Conservation (phyloP, 2,888 invertebrate species). For the Tupiocoris notatus region DNA sequence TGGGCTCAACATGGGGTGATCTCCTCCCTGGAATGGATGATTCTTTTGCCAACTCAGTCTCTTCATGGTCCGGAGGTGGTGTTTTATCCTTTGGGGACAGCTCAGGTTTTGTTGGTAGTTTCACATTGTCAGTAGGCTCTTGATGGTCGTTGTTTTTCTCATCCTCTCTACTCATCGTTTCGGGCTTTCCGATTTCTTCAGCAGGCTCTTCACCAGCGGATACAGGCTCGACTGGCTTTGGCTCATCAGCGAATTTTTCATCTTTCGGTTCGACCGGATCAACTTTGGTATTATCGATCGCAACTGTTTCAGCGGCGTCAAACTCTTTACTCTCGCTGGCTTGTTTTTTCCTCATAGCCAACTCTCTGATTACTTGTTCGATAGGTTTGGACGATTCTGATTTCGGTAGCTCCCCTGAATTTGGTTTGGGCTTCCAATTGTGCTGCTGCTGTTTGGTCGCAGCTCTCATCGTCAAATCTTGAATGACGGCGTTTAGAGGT, state of each 20-base stretch:
- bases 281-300: not conserved
- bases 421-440: conserved; percentile 22
- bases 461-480: conserved; percentile 47
- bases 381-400: conserved; percentile 43
- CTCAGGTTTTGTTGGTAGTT: not conserved
- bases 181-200: no score
- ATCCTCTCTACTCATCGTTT: no score
- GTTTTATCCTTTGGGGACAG: not conserved
- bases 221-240: not conserved
- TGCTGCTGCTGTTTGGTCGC: conserved; percentile 37
- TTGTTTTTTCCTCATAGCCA: conserved; percentile 46
- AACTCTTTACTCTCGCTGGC: conserved; percentile 41
- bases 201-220: not conserved
- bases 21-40: conserved; percentile 38
- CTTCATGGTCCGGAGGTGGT: not conserved
- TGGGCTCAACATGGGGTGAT: conserved; percentile 37
- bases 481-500: conserved; percentile 48
- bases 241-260: not conserved
- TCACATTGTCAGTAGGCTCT: not conserved
- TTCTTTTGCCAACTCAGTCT: conserved; percentile 27
- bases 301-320: conserved; percentile 6
- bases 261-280: not conserved
- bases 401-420: conserved; percentile 23
- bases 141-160: no score
- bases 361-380: conserved; percentile 48